A percentile compares a stretch with the other conserved stretches of the same genome.
Conservation (phyloP, 2,113 vertebrate species). For the Micronycteris hirsuta region DNA sequence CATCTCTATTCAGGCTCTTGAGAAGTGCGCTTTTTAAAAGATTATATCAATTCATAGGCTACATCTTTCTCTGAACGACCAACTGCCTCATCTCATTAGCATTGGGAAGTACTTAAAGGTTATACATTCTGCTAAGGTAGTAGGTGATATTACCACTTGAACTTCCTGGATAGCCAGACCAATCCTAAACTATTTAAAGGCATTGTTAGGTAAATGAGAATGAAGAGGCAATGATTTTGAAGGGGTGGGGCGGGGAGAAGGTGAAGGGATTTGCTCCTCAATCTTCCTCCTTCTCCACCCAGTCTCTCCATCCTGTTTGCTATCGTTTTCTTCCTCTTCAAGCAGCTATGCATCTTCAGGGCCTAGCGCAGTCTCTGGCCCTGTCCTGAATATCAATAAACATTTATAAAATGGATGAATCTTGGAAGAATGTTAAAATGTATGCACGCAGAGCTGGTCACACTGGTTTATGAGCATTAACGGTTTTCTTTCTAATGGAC, state of each 20-base stretch:
- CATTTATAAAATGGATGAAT: background rate
- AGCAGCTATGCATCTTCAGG: background rate
- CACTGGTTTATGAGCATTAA: background rate
- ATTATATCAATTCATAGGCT: background rate
- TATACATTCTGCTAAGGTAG: background rate
- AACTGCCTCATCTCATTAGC: background rate
- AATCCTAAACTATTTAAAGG: background rate
- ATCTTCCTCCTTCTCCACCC: background rate
- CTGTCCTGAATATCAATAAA: background rate
- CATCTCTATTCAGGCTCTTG: background rate
- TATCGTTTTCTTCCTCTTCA: background rate
- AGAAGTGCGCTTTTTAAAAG: conserved; percentile 8
- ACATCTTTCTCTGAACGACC: background rate
- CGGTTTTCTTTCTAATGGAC: background rate
- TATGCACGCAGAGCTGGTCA: background rate
- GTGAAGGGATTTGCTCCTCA: background rate
- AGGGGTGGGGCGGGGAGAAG: background rate
- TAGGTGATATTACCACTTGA: background rate
- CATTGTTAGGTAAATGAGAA: background rate
- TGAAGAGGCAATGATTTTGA: background rate
- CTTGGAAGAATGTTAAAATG: background rate
- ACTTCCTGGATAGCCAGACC: background rate
- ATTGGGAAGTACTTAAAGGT: background rate
- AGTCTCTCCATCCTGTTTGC: background rate
- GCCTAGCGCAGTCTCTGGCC: background rate